Base-by-base conservation (phyloP, 2,113 vertebrate species). In the Gavialis gangeticus region DNA sequence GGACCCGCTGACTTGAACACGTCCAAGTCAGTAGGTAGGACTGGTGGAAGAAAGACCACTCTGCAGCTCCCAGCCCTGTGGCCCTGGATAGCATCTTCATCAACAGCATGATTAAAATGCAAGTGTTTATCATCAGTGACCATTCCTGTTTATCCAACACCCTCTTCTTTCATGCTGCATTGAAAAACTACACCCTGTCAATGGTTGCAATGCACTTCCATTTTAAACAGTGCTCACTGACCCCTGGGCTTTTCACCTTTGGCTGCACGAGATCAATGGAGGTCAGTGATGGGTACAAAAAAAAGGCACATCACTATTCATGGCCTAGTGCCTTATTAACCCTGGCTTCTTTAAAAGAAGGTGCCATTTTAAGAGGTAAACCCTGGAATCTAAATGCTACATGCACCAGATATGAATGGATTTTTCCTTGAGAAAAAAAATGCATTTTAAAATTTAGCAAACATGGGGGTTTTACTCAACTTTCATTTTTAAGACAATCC, bases 241-340 rank as follows among this genome's bases (percentile, higher is more conserved):
- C 30, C 67, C 18, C 67, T 71, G 6, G 21, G 5, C 19, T 22
- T 6, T 1, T 11, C 19, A 16, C 10, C 19, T 10, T 30, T 66
- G 28, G 34, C 5, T 66, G 37, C 1, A 9, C 21, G 37, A 27
- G 24, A 8, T 1, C 28, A 10, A 10, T 1, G 67, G 59, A 4
- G 3, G 11, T 1, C 9, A 34, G 34, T 0, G 13, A 37, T 46
- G 0, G 12, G 19, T 85, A 75, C 55, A 14, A 0, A 0, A 46
- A 46, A 46, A 46, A 46, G 59, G n/a, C 24, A 9, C 27, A 10
- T 5, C 5, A 89, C n/a, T 55, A 2, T 25, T 85, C 18, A 22
- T 28, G 10, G 63, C 54, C 75, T 55, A 46, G 60, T 64, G 73
- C 58, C 16, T 34, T 63, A 76, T 34, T 56, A n/a, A 87, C 55